phyloP scores from a whole-genome alignment of 2,113 vertebrate species.

The Myiozetetes cayanensis region DNA sequence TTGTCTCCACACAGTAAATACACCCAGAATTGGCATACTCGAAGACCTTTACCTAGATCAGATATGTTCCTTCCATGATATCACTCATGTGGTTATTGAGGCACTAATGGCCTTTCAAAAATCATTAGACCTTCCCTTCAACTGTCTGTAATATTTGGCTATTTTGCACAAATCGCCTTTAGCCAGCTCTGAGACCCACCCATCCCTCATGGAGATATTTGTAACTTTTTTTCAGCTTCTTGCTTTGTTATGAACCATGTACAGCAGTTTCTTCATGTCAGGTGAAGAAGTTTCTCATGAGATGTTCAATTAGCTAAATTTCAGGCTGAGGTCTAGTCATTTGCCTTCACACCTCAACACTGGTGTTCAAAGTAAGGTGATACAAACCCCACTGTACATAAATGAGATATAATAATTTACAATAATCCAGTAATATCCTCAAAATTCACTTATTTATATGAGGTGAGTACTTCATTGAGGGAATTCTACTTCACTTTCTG shows the following conservation, averaged over 20 bases:
- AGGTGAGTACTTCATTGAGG: not conserved
- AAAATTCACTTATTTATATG: not conserved
- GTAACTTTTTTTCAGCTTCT: not conserved
- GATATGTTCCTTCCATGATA: not conserved
- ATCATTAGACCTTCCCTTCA: not conserved
- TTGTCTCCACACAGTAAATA: not conserved
- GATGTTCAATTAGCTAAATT: not conserved
- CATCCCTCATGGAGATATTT: not conserved
- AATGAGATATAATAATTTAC: not conserved
- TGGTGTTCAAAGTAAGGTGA: not conserved
- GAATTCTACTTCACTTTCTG: not conserved
- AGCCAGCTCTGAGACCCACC: rapidly evolving
- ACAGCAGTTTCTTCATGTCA: not conserved
- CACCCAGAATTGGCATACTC: rapidly evolving
- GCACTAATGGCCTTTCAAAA: not conserved
- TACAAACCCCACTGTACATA: not conserved
- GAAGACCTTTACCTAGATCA: not conserved
- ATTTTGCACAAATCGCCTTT: not conserved
- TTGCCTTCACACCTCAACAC: not conserved
- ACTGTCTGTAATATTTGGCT: not conserved
- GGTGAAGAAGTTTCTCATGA: not conserved
- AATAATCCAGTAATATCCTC: not conserved
- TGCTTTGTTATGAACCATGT: not conserved
- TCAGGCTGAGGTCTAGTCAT: not conserved
- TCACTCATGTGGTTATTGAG: not conserved